Base-by-base conservation (phyloP, 2,888 invertebrate species). In the Hirtodrosophila histrioides region DNA sequence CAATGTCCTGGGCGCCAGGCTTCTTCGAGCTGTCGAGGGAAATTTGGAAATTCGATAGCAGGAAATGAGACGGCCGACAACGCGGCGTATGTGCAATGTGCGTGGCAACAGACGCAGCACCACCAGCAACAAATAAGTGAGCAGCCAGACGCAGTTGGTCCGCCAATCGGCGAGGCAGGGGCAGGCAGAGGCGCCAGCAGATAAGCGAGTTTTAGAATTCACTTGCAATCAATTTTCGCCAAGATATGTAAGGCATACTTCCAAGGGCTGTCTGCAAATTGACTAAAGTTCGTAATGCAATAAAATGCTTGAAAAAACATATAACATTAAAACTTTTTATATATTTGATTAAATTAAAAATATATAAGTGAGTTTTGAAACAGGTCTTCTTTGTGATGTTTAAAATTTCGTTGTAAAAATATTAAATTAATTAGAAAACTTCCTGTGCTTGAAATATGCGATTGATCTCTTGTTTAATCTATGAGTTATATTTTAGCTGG, bases 21-120 rank as follows among this genome's bases (percentile, higher is more conserved):
- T 67, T 66, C 74, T 69, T 67, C 64, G 60, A 41, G 67, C 70
- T 56, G 66, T 56, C 70, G 69, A 46, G 60, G 72, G 72, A 69
- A 72, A 68, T 68, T 76, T 17, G 51, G 78, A 75, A 81, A 81
- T 69, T 81, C 75, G 68, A 75, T 81, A 75, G 64, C 78, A 75
- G 73, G 85, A 84, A 81, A 78, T 84, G 66, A 75, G 73, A 69
- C 69, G 81, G 82, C 44, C 69, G 69, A 51, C 63, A 69, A 71
- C 67, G 40, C 37, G 54, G 69, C 77, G 80, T 82, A 83, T 86
- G 78, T 75, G 78, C 73, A 70, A 69, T 61, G 57, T 35, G 51
- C 51, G 37, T 55, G 63, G 44, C 67, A 63, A 62, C 57, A 56
- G 31, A 45, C 44, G 40, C 65, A 50, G 23, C 50, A 40, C 44